Conservation (phyloP, 92 coral and sea anemone species). For the Blastomussa wellsi region DNA sequence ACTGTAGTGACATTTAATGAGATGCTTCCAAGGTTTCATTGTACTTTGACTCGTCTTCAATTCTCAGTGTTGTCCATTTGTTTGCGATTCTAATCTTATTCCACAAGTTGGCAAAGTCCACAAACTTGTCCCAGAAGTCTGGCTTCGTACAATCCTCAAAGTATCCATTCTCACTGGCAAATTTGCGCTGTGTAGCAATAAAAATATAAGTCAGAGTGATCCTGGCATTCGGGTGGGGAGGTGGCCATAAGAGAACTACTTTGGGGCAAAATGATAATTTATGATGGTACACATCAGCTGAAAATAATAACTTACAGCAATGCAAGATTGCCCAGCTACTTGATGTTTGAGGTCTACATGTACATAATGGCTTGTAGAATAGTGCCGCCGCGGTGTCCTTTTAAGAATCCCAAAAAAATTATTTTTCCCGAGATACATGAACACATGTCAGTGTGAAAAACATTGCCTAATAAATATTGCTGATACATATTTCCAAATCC, state of each 20-base stretch:
- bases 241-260: no score
- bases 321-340: background rate
- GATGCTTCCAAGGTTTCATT: slow-evolving; percentile 47
- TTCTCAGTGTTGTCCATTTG: slow-evolving; percentile 60
- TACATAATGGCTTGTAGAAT: background rate
- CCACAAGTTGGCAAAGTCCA: slow-evolving; percentile 72
- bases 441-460: no score
- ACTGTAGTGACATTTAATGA: background rate
- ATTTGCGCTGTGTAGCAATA: slow-evolving; percentile 56
- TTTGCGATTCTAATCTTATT: slow-evolving; percentile 63
- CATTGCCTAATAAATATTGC: no score
- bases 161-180: slow-evolving; percentile 68
- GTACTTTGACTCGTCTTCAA: slow-evolving; percentile 68
- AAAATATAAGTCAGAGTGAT: background rate
- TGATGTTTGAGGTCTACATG: background rate
- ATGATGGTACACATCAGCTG: background rate
- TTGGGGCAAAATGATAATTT: no score
- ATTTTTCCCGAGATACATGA: no score
- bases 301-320: background rate
- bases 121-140: slow-evolving; percentile 82
- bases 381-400: no score
- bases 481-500: no score
- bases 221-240: no score
- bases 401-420: no score
- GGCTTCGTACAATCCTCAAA: slow-evolving; percentile 55